Evolutionary conservation across 1,140 invertebrate species (phyloP).

Genomic region (Aphelinus certus): DNA sequence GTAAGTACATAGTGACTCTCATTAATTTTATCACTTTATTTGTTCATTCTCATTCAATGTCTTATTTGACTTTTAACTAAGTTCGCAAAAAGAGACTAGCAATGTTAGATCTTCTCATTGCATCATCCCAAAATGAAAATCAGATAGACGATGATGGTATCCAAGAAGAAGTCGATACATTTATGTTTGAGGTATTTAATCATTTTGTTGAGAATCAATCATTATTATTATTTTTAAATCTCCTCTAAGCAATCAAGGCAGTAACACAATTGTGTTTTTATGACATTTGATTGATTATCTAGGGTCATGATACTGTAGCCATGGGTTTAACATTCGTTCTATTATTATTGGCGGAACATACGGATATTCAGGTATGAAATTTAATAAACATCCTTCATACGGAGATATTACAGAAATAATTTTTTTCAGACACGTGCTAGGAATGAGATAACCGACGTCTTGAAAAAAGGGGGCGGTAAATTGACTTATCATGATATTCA

Average conservation of each 20-base stretch:
- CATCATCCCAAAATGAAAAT: slow-evolving; percentile 64
- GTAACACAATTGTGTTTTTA: background rate
- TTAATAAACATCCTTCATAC: no score
- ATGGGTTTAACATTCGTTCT: slow-evolving; percentile 70
- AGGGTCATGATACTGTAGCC: slow-evolving; percentile 75
- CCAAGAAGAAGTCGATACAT: slow-evolving; percentile 84
- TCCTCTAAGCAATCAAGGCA: no score
- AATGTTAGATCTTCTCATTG: slow-evolving; percentile 77
- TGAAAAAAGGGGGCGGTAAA: slow-evolving; percentile 38
- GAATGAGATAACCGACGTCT: slow-evolving; percentile 41
- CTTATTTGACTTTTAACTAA: slow-evolving; percentile 11
- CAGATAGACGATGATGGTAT: slow-evolving; percentile 68
- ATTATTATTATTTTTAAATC: no score
- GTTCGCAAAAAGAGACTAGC: slow-evolving; percentile 66
- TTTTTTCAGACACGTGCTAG: slow-evolving; percentile 42
- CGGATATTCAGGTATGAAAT: slow-evolving; percentile 65
- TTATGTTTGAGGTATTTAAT: slow-evolving; percentile 78
- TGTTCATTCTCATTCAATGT: no score
- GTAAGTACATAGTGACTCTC: background rate
- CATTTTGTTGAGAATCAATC: no score
- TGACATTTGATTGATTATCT: no score
- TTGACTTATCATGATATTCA: slow-evolving; percentile 40
- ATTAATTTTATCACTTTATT: no score
- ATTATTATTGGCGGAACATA: slow-evolving; percentile 69
- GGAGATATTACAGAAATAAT: background rate